Percentiles rank a stretch among this genome's conserved stretches.
Evolutionary conservation across 2,797 vertebrate genomes (phyloP).

Genomic region (Picus viridis): DNA sequence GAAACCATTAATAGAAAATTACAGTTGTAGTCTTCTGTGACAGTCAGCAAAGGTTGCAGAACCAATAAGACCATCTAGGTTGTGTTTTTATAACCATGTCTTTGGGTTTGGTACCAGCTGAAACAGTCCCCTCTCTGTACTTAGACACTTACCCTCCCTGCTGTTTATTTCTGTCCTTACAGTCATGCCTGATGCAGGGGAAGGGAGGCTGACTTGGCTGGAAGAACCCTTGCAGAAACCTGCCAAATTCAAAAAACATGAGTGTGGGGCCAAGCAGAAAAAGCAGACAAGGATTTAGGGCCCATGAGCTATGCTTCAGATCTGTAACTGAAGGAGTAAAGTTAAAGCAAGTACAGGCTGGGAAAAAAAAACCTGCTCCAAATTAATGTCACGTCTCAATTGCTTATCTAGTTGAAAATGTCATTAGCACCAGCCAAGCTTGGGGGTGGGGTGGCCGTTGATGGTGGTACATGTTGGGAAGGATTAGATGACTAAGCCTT

Average conservation of each 20-base stretch:
- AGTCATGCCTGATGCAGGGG: not conserved
- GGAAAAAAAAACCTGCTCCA: not conserved
- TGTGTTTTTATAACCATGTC: not conserved
- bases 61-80: not conserved
- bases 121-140: not conserved
- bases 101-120: not conserved
- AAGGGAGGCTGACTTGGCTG: not conserved
- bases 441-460: not conserved
- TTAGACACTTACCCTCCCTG: not conserved
- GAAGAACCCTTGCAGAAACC: not conserved
- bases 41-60: not conserved
- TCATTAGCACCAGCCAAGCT: not conserved
- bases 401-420: not conserved
- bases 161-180: not conserved
- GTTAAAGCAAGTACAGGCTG: not conserved
- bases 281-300: not conserved
- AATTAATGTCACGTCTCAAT: not conserved
- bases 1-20: not conserved
- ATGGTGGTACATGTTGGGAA: not conserved
- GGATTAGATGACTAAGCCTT: not conserved
- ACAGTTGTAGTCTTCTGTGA: not conserved
- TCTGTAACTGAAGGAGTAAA: not conserved
- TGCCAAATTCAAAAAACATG: not conserved
- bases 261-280: not conserved
- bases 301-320: not conserved